A percentile compares a stretch with the other conserved stretches of the same genome.
Evolutionary conservation across 2,888 invertebrate species (phyloP).

Genomic region (Drosophila colorata): DNA sequence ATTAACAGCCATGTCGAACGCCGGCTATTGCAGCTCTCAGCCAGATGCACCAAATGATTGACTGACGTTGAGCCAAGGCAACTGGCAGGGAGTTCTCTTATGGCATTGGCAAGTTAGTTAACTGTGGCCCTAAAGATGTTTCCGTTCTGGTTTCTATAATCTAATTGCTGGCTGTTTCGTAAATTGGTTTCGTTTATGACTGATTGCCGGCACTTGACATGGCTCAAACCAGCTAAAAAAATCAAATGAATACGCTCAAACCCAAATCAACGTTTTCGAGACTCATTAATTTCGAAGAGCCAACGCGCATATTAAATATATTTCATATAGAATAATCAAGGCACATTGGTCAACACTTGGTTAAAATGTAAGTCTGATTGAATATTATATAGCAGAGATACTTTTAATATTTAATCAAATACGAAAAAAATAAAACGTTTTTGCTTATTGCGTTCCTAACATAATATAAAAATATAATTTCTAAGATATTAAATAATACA

Average conservation of each 20-base stretch:
- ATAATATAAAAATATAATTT: no score
- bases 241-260: constrained; percentile 11
- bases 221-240: not conserved
- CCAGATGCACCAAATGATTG: constrained; percentile 50
- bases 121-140: constrained; percentile 13
- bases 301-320: not conserved
- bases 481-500: not conserved
- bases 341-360: constrained; percentile 6
- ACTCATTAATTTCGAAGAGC: constrained; percentile 43
- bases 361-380: not conserved
- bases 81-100: constrained; percentile 7
- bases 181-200: constrained; percentile 55
- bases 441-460: no score
- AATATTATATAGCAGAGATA: no score
- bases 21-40: constrained; percentile 42
- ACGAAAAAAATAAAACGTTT: no score
- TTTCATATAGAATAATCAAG: not conserved
- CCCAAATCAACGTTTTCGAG: constrained; percentile 45
- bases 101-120: constrained; percentile 23
- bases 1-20: constrained; percentile 61
- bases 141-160: constrained; percentile 36
- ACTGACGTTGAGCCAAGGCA: constrained; percentile 31
- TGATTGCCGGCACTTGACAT: constrained; percentile 33
- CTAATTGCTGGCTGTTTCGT: constrained; percentile 27
- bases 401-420: no score